A percentile compares a stretch with the other conserved stretches of the same genome.
phyloP scores from a whole-genome alignment of 2,888 invertebrate species.

The Uropetala carovei region DNA sequence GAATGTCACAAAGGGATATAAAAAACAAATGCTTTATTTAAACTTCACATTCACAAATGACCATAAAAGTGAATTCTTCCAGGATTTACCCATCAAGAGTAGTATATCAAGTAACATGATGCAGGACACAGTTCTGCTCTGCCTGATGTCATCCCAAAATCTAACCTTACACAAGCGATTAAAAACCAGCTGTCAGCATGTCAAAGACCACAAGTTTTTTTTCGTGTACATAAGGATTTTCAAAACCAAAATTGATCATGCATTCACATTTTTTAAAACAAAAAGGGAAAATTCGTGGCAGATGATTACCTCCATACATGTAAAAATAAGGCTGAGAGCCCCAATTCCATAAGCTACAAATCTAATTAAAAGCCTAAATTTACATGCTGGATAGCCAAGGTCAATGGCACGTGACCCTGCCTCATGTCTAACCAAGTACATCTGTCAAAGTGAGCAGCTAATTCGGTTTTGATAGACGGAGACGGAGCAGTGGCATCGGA shows the following conservation, averaged over 20 bases:
- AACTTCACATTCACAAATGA: conserved; percentile 62
- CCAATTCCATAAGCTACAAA: conserved; percentile 58
- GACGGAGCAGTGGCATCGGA: conserved; percentile 55
- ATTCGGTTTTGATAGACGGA: conserved; percentile 58
- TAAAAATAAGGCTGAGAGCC: conserved; percentile 63
- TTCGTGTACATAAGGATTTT: conserved; percentile 45
- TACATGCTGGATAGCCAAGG: conserved; percentile 63
- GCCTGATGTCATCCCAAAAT: conserved; percentile 46
- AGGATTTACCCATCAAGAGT: conserved; percentile 46
- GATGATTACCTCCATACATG: conserved; percentile 58
- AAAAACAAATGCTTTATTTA: conserved; percentile 62
- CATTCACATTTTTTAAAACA: conserved; percentile 45
- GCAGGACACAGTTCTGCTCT: conserved; percentile 43
- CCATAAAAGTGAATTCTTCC: conserved; percentile 46
- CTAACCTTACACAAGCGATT: conserved; percentile 50
- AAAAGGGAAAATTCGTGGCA: conserved; percentile 39
- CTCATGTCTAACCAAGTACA: conserved; percentile 63
- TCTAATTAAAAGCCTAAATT: conserved; percentile 63
- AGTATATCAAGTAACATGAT: conserved; percentile 57
- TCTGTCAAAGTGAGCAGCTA: conserved; percentile 59
- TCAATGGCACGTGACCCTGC: conserved; percentile 58
- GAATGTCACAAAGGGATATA: conserved; percentile 59
- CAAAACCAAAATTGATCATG: conserved; percentile 48
- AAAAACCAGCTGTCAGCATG: conserved; percentile 55
- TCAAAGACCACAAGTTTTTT: conserved; percentile 30